These are phyloP conservation scores for Enteromius thamalakanensis DNA, from an alignment of 2,797 vertebrate species.

Conservation along the genomic window DNA sequence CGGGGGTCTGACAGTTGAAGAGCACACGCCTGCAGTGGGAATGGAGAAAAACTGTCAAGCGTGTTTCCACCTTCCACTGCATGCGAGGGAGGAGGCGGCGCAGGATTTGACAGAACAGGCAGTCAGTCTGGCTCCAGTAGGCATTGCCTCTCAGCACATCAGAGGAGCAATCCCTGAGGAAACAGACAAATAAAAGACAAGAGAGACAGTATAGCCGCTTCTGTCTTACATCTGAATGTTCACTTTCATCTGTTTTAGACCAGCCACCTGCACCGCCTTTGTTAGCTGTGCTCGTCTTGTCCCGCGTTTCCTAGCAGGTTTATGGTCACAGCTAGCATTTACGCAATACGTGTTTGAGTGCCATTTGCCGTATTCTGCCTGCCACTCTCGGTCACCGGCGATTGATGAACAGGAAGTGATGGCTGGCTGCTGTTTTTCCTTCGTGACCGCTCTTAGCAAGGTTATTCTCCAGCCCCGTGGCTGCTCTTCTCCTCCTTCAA, in stretches of 20 bases:
- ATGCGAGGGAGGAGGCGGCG: slow-evolving; percentile 17
- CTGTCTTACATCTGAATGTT: slow-evolving; percentile 20
- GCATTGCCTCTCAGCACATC: slow-evolving; percentile 46
- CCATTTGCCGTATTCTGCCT: slow-evolving; percentile 53
- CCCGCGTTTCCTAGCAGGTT: slow-evolving; percentile 46
- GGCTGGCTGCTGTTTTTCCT: slow-evolving; percentile 40
- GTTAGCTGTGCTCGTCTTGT: slow-evolving; percentile 39
- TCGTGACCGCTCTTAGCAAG: slow-evolving; percentile 18
- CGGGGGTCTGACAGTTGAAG: slow-evolving; percentile 48
- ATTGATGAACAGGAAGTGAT: slow-evolving; percentile 46
- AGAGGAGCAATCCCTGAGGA: slow-evolving; percentile 49
- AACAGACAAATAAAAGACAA: slow-evolving; percentile 48
- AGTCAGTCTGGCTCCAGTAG: slow-evolving; percentile 57
- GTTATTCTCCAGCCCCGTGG: slow-evolving; percentile 8
- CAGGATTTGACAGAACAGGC: slow-evolving; percentile 38
- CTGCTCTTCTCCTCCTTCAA: slow-evolving; percentile 29
- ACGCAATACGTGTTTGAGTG: slow-evolving; percentile 56
- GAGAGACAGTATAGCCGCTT: slow-evolving; percentile 14
- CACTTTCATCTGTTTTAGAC: slow-evolving; percentile 28
- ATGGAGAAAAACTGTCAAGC: slow-evolving; percentile 47
- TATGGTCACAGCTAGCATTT: slow-evolving; percentile 53
- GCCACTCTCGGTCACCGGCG: slow-evolving; percentile 11
- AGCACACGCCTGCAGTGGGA: slow-evolving; percentile 39
- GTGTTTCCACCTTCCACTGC: slow-evolving; percentile 19
- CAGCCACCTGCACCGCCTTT: slow-evolving; percentile 38